Evolutionary conservation across 1,140 invertebrate species (phyloP), one percentile per base, ranked within the genome.

Genomic region (Euwallacea fornicatus): DNA sequence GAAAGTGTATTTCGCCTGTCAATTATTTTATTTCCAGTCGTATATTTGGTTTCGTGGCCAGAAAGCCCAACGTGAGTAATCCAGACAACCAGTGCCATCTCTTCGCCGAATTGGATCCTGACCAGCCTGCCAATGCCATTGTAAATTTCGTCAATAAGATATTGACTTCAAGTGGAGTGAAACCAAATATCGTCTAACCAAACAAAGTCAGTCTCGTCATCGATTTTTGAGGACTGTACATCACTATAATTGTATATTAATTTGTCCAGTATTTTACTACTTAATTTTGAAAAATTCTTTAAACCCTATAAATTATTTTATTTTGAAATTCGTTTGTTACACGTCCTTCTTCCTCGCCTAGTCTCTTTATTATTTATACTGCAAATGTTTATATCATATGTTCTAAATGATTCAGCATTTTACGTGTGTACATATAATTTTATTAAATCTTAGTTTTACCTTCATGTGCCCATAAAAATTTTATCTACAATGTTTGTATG

Each of bases 101-200:
- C 54, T 98, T 98, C 83, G 95, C 95, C 11, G 97, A 98, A 82
- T 84, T 97, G 42, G 95, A 98, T 79, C 91, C 94, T 8, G 94
- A 96, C 78, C 96, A 98, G 79, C 96, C 96, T 2, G 96, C 96
- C 8, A 91, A 91, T 44, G 96, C 96, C 44, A 98, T 98, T 79
- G 94, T 97, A 65, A 96, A 96, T 82, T 98, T 98, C 83, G 93
- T 97, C 43, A 95, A 95, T 80, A 97, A 96, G 85, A 92, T 97
- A 61, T 87, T 93, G 85, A 89, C 88, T 82, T 86, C 86, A 6
- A 85, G 79, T 68, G 82, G 83, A 8, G 81, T 83, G 47, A 86
- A 86, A 75, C 83, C 85, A 0, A 86, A 87, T 71, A 85, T 87
- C 66, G 84, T 86, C 46, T 86, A 82, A 83, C 67, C 21, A 65